Base-by-base conservation (phyloP, 2,113 vertebrate species). In the Cyanoderma ruficeps region DNA sequence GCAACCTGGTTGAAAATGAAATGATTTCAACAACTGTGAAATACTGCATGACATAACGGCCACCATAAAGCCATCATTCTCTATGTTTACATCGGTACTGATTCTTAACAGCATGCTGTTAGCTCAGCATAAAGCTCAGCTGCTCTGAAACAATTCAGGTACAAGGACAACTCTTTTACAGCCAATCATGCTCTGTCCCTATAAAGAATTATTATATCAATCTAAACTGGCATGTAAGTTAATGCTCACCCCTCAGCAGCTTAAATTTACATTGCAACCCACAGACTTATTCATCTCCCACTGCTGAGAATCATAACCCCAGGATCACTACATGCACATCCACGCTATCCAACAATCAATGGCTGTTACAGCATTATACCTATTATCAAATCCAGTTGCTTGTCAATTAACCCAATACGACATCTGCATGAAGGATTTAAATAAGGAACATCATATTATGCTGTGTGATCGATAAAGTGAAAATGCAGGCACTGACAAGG, bases 331-430 rank as follows among this genome's bases (percentile, higher is more conserved):
- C 74, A 79, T 28, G 63, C 87, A 89, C 77, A 92, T 89, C 65
- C 87, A 87, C 57, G 23, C 90, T 67, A 70, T 87, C 90, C 59
- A 87, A 87, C 80, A 96, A 97, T 97, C 91, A 70, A 96, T 96
- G 88, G 71, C 92, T 95, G 89, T 78, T 96, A 75, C 90, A 69
- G 35, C 52, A 20, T 95, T 95, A 92, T 35, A 95, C 30, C 1
- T 96, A 94, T 94, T 96, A 97, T 95, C 94, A 95, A 95, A 97
- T 96, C 91, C 96, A 96, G 94, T 93, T 95, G 96, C 95, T 97
- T 97, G 95, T 97, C 97, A 97, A 97, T 98, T 97, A 98, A 98
- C 97, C 95, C 93, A 87, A 87, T 91, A 85, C 1, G 46, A 97
- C 89, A 98, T 94, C 91, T 88, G 92, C 87, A 93, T 87, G 96